Evolutionary conservation across 1,140 invertebrate genomes (phyloP).

Genomic region (Drosophila pachea): DNA sequence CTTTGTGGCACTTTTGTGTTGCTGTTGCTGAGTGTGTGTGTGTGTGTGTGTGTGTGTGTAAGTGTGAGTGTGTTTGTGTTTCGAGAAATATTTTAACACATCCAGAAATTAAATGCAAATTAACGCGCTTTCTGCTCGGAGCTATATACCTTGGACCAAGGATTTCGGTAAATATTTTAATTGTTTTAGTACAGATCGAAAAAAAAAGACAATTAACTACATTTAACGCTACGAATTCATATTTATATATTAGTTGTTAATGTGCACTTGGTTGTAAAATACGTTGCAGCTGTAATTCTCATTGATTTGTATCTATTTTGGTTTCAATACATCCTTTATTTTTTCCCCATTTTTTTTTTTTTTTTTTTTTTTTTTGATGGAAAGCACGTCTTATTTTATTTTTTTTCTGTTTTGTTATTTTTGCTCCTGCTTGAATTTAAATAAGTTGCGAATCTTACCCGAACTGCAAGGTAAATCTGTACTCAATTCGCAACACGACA

Average conservation of each 20-base stretch:
- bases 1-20: constrained; percentile 56
- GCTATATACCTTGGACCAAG: constrained; percentile 36
- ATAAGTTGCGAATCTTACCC: constrained; percentile 4
- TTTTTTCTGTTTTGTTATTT: constrained; percentile 13
- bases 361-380: constrained; percentile 24
- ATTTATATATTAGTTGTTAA: constrained; percentile 21
- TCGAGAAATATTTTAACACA: constrained; percentile 41
- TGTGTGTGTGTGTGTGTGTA: constrained; percentile 41
- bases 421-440: constrained; percentile 24
- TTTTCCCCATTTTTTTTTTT: too few species aligned
- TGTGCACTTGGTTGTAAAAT: constrained; percentile 39
- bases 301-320: constrained; percentile 6
- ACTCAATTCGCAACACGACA: constrained; percentile 62
- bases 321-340: too few species aligned
- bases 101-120: constrained; percentile 64
- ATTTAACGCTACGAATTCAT: constrained; percentile 30
- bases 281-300: constrained; percentile 20
- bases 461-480: constrained; percentile 15
- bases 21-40: not conserved
- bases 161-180: constrained; percentile 14
- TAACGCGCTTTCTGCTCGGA: constrained; percentile 36
- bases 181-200: constrained; percentile 7
- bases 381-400: constrained; percentile 15
- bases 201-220: constrained; percentile 28
- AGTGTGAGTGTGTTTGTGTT: constrained; percentile 8